Percentiles rank a stretch among this genome's conserved stretches.
Evolutionary conservation across 2,888 invertebrate genomes (phyloP).

Genomic region (Sycophila texana): DNA sequence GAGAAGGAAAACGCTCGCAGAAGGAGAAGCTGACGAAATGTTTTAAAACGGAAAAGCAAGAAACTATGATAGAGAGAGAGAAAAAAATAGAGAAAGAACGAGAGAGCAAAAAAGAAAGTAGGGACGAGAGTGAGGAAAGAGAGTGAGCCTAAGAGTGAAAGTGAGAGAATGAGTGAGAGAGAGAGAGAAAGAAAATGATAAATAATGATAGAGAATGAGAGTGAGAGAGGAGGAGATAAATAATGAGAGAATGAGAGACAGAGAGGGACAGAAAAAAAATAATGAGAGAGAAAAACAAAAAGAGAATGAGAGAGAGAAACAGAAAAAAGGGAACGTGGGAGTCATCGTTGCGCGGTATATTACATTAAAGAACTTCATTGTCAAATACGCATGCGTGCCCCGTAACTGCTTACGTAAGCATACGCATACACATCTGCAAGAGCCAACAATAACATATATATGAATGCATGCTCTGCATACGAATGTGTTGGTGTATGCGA

Average conservation of each 20-base stretch:
- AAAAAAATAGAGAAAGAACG: not conserved
- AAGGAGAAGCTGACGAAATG: constrained; percentile 15
- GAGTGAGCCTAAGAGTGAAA: too few relatives aligned
- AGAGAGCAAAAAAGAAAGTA: too few relatives aligned
- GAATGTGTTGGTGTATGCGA: too few relatives aligned
- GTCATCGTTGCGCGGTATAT: not conserved
- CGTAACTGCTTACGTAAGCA: too few relatives aligned
- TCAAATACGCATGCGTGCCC: not conserved
- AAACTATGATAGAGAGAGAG: not conserved
- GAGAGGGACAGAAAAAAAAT: not conserved
- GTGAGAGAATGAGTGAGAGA: not conserved
- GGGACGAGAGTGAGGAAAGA: too few relatives aligned
- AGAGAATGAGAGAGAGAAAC: not conserved
- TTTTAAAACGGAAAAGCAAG: not conserved
- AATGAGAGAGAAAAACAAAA: not conserved
- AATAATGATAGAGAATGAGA: not conserved
- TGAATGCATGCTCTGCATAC: too few relatives aligned
- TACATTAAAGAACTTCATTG: constrained; percentile 27
- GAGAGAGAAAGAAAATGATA: not conserved
- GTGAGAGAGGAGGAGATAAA: too few relatives aligned
- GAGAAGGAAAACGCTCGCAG: not conserved
- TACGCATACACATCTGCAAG: too few relatives aligned
- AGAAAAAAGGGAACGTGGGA: not conserved
- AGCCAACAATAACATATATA: too few relatives aligned
- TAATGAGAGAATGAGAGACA: not conserved